Conservation (phyloP, 1,140 invertebrate genomes). For the Olivierus martensii region DNA sequence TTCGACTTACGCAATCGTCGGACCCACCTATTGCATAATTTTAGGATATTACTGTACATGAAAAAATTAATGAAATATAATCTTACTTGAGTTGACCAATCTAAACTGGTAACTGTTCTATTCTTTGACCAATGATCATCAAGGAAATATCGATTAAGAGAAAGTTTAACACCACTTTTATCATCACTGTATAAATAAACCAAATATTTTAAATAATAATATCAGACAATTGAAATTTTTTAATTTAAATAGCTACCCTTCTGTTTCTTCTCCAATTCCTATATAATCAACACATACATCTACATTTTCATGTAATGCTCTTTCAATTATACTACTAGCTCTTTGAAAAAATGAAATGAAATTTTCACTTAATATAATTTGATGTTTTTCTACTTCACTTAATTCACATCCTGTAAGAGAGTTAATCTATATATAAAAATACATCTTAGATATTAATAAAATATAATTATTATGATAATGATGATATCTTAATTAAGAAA, state of each 20-base stretch:
- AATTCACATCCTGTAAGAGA: conserved; percentile 53
- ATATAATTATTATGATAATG: no score
- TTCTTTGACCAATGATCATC: conserved; percentile 95
- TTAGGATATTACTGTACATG: no score
- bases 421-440: background rate
- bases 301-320: conserved; percentile 67
- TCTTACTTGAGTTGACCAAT: conserved; percentile 71
- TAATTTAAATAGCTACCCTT: conserved; percentile 38
- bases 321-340: conserved; percentile 75
- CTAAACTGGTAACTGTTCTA: conserved; percentile 81
- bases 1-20: no score
- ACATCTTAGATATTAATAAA: no score
- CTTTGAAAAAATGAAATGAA: conserved; percentile 83
- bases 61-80: background rate
- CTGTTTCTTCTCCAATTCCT: conserved; percentile 55
- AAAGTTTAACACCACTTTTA: conserved; percentile 70
- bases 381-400: conserved; percentile 92
- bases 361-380: conserved; percentile 81
- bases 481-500: no score
- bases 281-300: conserved; percentile 94
- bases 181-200: conserved; percentile 50
- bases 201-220: conserved; percentile 23
- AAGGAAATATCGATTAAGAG: conserved; percentile 73
- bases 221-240: background rate
- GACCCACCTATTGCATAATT: no score